Evolutionary conservation across 2,888 invertebrate species (phyloP).

Genomic region (Cerastoderma edule): DNA sequence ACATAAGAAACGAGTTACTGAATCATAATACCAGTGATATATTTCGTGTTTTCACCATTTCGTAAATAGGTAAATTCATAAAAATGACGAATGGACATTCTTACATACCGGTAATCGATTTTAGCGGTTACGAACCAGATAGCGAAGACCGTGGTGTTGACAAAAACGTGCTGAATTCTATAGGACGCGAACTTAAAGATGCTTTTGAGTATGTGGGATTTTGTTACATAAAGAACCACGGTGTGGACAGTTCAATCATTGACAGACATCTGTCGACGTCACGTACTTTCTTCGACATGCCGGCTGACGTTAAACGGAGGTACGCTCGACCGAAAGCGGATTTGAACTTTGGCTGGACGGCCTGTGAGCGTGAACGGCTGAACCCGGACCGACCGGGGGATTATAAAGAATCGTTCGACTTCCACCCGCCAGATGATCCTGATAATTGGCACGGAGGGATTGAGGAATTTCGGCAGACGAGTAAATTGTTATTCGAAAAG

Average conservation of each 20-base stretch:
- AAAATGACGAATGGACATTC: not conserved
- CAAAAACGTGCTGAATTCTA: slow-evolving; percentile 3
- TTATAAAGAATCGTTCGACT: slow-evolving; percentile 58
- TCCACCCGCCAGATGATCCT: slow-evolving; percentile 29
- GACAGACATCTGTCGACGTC: slow-evolving; percentile 30
- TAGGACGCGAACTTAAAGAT: slow-evolving; percentile 40
- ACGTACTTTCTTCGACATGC: slow-evolving; percentile 46
- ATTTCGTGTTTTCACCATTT: not conserved
- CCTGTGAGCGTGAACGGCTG: slow-evolving; percentile 41
- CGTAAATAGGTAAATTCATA: not conserved
- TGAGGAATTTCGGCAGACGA: slow-evolving; percentile 33
- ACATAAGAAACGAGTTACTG: not conserved
- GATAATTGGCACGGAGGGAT: slow-evolving; percentile 42
- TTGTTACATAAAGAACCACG: slow-evolving; percentile 62
- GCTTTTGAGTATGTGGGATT: slow-evolving; percentile 57
- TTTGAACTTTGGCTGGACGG: slow-evolving; percentile 43
- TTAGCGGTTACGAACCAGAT: not conserved
- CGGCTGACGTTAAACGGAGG: slow-evolving; percentile 47
- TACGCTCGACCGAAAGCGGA: slow-evolving; percentile 27
- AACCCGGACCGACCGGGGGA: slow-evolving; percentile 55
- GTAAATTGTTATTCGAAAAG: slow-evolving; percentile 24
- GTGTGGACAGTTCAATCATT: slow-evolving; percentile 32
- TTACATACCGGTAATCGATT: slow-evolving; percentile 32
- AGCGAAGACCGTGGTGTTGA: not conserved
- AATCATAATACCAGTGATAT: not conserved